phyloP scores from a whole-genome alignment of 2,797 vertebrate genomes.

The Sebastes iracundus region DNA sequence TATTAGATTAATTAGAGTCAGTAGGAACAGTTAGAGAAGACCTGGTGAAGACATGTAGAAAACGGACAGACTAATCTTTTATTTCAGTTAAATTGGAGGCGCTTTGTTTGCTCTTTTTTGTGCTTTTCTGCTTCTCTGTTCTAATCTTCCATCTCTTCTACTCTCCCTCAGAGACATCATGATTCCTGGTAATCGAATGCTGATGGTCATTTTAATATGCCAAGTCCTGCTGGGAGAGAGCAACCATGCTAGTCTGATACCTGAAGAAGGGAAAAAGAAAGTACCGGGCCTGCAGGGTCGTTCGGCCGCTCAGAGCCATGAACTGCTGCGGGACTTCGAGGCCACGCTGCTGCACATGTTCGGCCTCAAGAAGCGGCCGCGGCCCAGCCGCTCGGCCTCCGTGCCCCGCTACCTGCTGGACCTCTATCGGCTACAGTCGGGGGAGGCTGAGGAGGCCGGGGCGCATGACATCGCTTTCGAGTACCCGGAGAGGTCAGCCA shows the following conservation, averaged over 20 bases:
- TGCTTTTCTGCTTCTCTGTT: slow-evolving; percentile 19
- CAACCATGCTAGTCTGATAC: slow-evolving; percentile 98
- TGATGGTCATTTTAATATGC: slow-evolving; percentile 99
- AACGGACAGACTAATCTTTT: slow-evolving; percentile 4
- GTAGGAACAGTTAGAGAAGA: slow-evolving; percentile 35
- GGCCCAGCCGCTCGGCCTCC: slow-evolving; percentile 90
- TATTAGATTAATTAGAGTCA: slow-evolving; percentile 64
- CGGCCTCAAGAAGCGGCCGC: slow-evolving; percentile 93
- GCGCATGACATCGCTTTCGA: slow-evolving; percentile 86
- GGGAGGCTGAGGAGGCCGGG: slow-evolving; percentile 89
- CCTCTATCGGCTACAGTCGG: slow-evolving; percentile 96
- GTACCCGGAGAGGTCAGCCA: slow-evolving; percentile 95
- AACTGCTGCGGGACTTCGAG: slow-evolving; percentile 98
- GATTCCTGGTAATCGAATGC: slow-evolving; percentile 99
- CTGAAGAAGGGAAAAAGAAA: slow-evolving; percentile 97
- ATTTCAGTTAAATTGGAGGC: slow-evolving; percentile 41
- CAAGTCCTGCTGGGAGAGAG: slow-evolving; percentile 99
- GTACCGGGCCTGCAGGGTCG: slow-evolving; percentile 90
- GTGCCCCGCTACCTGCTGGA: slow-evolving; percentile 96
- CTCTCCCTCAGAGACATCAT: slow-evolving; percentile 95
- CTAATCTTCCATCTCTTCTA: slow-evolving; percentile 50
- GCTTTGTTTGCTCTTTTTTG: neutral
- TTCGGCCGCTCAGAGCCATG: slow-evolving; percentile 95
- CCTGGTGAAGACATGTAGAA: slow-evolving; percentile 11
- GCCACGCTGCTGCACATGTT: slow-evolving; percentile 99